phyloP scores from a whole-genome alignment of 2,113 vertebrate species.

The Rhinoderma darwinii region DNA sequence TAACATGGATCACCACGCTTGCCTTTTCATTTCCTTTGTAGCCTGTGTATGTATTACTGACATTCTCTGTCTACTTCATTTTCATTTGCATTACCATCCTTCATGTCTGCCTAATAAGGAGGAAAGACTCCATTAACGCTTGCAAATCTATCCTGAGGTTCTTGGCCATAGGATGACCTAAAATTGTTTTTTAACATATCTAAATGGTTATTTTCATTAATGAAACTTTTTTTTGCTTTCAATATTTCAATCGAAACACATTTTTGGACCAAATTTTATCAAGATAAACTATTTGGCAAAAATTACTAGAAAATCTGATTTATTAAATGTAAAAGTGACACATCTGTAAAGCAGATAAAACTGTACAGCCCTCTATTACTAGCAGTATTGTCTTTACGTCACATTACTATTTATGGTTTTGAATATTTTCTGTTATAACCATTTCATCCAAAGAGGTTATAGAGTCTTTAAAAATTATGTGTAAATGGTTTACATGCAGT shows the following conservation, averaged over 20 bases:
- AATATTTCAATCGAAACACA: not conserved
- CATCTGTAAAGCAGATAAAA: too few relatives aligned
- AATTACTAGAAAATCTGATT: not conserved
- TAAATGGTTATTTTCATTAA: not conserved
- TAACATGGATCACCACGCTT: slow-evolving; percentile 60
- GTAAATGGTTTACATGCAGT: too few relatives aligned
- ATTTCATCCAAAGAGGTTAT: too few relatives aligned
- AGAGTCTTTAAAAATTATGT: too few relatives aligned
- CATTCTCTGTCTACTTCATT: slow-evolving; percentile 56
- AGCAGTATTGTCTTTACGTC: not conserved
- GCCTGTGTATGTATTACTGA: not conserved
- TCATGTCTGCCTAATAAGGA: not conserved
- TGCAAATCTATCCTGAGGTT: not conserved
- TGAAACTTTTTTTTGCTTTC: not conserved
- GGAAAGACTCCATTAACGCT: slow-evolving; percentile 18
- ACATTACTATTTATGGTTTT: not conserved
- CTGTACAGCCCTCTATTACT: not conserved
- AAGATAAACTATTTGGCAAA: not conserved
- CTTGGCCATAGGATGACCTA: not conserved
- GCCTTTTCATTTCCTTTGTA: slow-evolving; percentile 58
- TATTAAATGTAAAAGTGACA: not conserved
- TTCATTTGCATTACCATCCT: slow-evolving; percentile 5
- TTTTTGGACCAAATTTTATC: not conserved
- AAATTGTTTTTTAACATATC: not conserved
- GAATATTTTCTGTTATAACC: not conserved